Evolutionary conservation across 2,888 invertebrate species (phyloP), one percentile per base, ranked within the genome.

Genomic region (Oligia fasciuncula): DNA sequence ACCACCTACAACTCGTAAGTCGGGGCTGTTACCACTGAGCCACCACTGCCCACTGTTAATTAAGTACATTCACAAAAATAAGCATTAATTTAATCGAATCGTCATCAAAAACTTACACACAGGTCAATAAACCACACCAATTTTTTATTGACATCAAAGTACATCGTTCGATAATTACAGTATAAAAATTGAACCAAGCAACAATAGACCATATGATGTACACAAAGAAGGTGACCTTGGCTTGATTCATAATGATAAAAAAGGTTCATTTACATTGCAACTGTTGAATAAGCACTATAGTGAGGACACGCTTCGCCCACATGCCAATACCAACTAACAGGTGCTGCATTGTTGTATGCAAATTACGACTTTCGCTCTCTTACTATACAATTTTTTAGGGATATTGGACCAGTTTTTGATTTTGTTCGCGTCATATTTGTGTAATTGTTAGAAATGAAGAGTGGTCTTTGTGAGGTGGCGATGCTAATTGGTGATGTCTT

Each of bases 221-320:
- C 91, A 92, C 91, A 95, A 94, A 94, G 90, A 93, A 93, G 92
- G 92, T 93, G 96, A 96, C 96, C 96, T 96, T 96, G 96, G 91
- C 92, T 82, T 85, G 91, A 91, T 92, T 91, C 92, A 93, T 95
- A 94, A 95, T 95, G 94, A 94, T 95, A 95, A 96, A 96, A 96
- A 96, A 96, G 95, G 96, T 96, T 96, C 96, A 94, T 96, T 96
- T 96, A 96, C 96, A 96, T 94, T 95, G 95, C 96, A 96, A 95
- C 96, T 95, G 96, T 95, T 94, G 93, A 94, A 94, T 93, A 93
- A 91, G 92, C 91, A 90, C 93, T 88, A 94, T 96, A 95, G 96
- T 96, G 92, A 90, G 91, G 93, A 92, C 92, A 93, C 93, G 92
- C 87, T 88, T 93, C 95, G 94, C 95, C 96, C 96, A 96, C 96